A percentile compares a stretch with the other conserved stretches of the same genome.
phyloP scores from a whole-genome alignment of 2,797 vertebrate species.

The Parauchenoglanis ngamensis region DNA sequence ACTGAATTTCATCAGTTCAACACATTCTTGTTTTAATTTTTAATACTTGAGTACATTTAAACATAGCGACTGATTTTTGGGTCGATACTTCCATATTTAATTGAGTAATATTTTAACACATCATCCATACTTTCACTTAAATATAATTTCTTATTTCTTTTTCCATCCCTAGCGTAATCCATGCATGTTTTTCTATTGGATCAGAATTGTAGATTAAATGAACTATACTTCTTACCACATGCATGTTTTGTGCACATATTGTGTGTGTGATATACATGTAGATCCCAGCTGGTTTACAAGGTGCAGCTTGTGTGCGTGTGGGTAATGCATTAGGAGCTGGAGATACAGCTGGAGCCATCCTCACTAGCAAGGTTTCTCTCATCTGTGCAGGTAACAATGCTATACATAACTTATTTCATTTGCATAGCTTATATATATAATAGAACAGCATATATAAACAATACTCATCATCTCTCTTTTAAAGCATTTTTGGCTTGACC shows the following conservation, averaged over 20 bases:
- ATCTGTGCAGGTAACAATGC: constrained; percentile 75
- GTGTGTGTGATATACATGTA: constrained; percentile 55
- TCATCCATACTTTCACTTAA: background rate
- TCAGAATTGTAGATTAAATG: background rate
- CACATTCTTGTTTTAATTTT: background rate
- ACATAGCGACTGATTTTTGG: background rate
- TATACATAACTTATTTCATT: background rate
- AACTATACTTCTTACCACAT: background rate
- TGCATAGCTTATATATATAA: background rate
- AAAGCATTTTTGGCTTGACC: background rate
- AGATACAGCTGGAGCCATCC: constrained; percentile 79
- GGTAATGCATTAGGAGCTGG: constrained; percentile 90
- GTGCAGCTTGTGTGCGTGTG: constrained; percentile 83
- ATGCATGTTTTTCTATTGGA: background rate
- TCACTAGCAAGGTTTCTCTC: constrained; percentile 78
- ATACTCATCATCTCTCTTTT: background rate
- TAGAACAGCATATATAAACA: background rate
- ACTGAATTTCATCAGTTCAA: background rate
- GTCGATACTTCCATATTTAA: background rate
- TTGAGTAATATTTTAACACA: background rate
- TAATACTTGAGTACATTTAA: background rate
- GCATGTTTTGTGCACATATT: background rate
- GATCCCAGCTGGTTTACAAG: constrained; percentile 86
- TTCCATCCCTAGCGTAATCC: background rate
- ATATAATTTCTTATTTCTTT: background rate